Base-by-base conservation (phyloP, 2,888 invertebrate genomes). In the Dascillus cervinus region DNA sequence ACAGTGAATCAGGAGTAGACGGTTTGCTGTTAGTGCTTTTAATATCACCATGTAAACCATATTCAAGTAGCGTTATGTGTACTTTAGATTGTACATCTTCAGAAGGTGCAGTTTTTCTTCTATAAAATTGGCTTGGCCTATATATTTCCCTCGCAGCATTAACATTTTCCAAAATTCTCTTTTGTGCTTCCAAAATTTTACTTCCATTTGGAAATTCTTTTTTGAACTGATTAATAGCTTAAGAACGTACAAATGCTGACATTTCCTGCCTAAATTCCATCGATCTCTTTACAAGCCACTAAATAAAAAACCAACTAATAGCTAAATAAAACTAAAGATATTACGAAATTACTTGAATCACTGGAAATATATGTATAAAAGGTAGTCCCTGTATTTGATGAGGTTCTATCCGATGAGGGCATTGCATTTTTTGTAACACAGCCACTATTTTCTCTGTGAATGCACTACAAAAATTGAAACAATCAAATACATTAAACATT, bases 321-420 rank as follows among this genome's bases (percentile, higher is more conserved):
- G 19, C 13, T 28, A 3, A 17, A 9, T 2, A 11, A n/a, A n/a
- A n/a, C n/a, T n/a, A n/a, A n/a, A n/a, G n/a, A n/a, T n/a, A n/a
- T n/a, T n/a, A n/a, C 14, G 26, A 30, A 49, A 49, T 55, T 65
- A 81, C 81, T 69, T 82, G 87, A 37, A 96, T 80, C 10, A 96
- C 82, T 15, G 95, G 95, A 60, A 82, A 91, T 49, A 97, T 91
- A 58, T 94, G 90, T 37, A 94, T 88, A 58, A 89, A 94, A 66
- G 97, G 96, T 48, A 96, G 70, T 3, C 96, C 97, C 66, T 96
- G 95, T 47, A 97, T 96, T 70, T 97, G 96, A 78, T 97, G 97
- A 5, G 97, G 97, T 62, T 97, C 95, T 56, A 97, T 81, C 26
- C 76, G 71, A 60, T 83, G 82, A 2, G 96, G 96, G 56, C 97